Evolutionary conservation across 2,113 vertebrate genomes (phyloP).

Genomic region (Empidonax traillii): DNA sequence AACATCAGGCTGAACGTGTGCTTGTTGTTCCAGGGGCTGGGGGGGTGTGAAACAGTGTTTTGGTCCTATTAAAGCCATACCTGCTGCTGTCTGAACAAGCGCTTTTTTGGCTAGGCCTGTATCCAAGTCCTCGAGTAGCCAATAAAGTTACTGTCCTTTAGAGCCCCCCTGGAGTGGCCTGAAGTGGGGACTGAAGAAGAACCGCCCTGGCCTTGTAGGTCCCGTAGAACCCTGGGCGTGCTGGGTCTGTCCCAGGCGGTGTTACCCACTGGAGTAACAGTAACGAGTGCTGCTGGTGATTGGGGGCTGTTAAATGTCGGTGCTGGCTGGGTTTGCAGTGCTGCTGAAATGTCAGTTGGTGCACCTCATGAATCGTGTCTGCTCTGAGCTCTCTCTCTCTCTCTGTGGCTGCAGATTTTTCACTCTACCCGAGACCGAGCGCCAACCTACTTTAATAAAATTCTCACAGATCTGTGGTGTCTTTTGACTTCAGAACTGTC

Average conservation of each 20-base stretch:
- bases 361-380: not conserved
- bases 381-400: not conserved
- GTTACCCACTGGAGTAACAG: not conserved
- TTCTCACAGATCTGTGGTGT: not conserved
- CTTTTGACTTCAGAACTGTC: not conserved
- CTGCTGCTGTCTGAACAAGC: not conserved
- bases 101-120: not conserved
- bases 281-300: not conserved
- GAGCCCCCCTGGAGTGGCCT: not conserved
- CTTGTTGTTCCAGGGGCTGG: not conserved
- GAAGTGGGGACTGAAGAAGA: not conserved
- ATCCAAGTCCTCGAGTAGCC: not conserved
- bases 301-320: not conserved
- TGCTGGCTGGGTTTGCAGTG: not conserved
- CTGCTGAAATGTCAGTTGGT: not conserved
- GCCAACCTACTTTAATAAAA: not conserved
- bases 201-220: not conserved
- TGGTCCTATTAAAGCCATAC: not conserved
- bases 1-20: not conserved
- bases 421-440: accelerated
- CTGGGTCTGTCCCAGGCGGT: not conserved
- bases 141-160: not conserved
- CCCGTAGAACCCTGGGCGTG: not conserved
- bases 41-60: not conserved
- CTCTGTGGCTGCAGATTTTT: not conserved